These are phyloP conservation scores for Schizaphis graminum DNA, from an alignment of 2,888 invertebrate species.

Conservation along the genomic window DNA sequence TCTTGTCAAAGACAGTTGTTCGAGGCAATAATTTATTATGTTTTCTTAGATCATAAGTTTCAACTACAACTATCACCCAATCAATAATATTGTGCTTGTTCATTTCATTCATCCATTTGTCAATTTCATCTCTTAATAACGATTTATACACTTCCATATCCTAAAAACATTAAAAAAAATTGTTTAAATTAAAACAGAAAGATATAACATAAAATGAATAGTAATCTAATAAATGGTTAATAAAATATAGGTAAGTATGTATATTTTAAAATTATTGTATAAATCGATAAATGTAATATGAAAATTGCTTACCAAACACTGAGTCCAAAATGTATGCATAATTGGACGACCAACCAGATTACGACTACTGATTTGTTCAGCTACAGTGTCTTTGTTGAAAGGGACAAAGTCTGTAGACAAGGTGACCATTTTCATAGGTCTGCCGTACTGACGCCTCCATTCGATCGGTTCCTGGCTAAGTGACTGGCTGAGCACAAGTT, in stretches of 20 bases:
- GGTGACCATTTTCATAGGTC: conserved; percentile 87
- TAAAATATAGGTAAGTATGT: not conserved
- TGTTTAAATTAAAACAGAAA: not conserved
- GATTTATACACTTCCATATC: conserved; percentile 93
- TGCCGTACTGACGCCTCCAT: conserved; percentile 91
- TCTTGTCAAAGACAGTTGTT: conserved; percentile 94
- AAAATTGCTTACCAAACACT: conserved; percentile 83
- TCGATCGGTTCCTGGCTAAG: conserved; percentile 90
- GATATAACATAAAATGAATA: not conserved
- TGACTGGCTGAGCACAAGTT: conserved; percentile 82
- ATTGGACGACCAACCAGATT: conserved; percentile 89
- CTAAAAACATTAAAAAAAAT: conserved; percentile 72
- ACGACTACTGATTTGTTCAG: conserved; percentile 79
- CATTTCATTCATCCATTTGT: conserved; percentile 86
- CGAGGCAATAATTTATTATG: conserved; percentile 91
- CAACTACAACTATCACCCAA: conserved; percentile 94
- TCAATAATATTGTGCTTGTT: conserved; percentile 83
- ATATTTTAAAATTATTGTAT: not conserved
- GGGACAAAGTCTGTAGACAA: conserved; percentile 86
- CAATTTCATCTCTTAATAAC: conserved; percentile 89
- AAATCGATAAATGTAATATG: not conserved
- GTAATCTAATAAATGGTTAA: not conserved
- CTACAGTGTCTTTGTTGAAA: conserved; percentile 82
- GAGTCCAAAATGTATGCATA: conserved; percentile 95
- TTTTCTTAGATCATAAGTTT: conserved; percentile 91